A percentile compares a stretch with the other conserved stretches of the same genome.
Conservation (phyloP, 1,140 invertebrate genomes). For the Sipha flava region DNA sequence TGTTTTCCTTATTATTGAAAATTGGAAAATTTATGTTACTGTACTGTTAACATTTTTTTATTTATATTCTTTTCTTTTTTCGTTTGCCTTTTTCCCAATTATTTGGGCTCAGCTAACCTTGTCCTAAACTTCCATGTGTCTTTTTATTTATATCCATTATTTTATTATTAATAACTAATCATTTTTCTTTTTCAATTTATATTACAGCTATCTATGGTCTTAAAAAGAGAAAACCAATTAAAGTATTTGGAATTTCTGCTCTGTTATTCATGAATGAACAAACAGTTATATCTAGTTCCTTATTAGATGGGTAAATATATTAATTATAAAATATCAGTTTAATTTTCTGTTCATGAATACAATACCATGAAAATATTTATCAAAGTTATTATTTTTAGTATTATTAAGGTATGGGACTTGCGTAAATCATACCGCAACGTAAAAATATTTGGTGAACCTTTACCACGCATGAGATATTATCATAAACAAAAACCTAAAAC, state of each 20-base stretch:
- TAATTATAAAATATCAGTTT: background rate
- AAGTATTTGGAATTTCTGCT: background rate
- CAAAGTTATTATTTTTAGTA: background rate
- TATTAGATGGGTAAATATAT: background rate
- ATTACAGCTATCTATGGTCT: background rate
- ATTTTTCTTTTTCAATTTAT: too few relatives aligned
- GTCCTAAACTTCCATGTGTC: too few relatives aligned
- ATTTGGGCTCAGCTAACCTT: too few relatives aligned
- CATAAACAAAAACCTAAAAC: too few relatives aligned
- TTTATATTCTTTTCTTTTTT: too few relatives aligned
- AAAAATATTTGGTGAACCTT: background rate
- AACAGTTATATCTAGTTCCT: background rate
- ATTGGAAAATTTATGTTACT: too few relatives aligned
- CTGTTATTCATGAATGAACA: background rate
- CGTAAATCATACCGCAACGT: background rate
- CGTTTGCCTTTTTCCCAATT: too few relatives aligned
- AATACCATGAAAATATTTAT: background rate
- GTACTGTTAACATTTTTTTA: too few relatives aligned
- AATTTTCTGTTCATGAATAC: background rate
- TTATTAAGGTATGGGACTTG: constrained; percentile 1
- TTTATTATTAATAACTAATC: too few relatives aligned
- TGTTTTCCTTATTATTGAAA: background rate
- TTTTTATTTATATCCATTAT: too few relatives aligned
- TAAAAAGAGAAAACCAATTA: background rate
- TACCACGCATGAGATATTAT: background rate